These are phyloP conservation scores for Carassius auratus DNA, from an alignment of 2,113 vertebrate genomes.

Conservation along the genomic window DNA sequence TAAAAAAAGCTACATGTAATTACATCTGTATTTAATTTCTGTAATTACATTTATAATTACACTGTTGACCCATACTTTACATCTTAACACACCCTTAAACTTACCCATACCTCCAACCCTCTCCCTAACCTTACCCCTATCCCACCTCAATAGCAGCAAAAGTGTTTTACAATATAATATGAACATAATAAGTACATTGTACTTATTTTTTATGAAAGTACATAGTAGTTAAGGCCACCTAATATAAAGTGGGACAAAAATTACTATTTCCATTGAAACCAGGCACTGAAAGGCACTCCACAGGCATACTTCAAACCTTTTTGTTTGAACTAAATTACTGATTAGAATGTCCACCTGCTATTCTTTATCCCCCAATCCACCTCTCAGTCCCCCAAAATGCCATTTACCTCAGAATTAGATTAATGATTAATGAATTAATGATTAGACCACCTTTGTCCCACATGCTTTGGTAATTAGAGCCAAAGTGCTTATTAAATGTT, in stretches of 20 bases:
- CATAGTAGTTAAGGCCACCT: too few species aligned
- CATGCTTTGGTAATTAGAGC: constrained; percentile 47
- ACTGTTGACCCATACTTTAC: too few species aligned
- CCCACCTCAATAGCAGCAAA: too few species aligned
- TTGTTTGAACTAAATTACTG: background rate
- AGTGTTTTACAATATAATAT: too few species aligned
- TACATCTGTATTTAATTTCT: too few species aligned
- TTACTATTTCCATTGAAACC: background rate
- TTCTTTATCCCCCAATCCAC: constrained; percentile 22
- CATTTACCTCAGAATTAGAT: constrained; percentile 8
- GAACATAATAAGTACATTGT: too few species aligned
- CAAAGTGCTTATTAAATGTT: constrained; percentile 50
- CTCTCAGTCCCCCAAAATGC: background rate
- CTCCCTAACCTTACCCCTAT: too few species aligned
- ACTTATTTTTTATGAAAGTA: too few species aligned
- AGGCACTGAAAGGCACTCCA: background rate
- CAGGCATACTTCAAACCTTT: background rate
- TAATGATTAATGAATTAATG: constrained; percentile 19
- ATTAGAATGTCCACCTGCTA: background rate
- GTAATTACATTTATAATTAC: too few species aligned
- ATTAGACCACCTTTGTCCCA: constrained; percentile 44
- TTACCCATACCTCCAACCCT: too few species aligned
- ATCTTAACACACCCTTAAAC: too few species aligned
- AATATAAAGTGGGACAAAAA: background rate
- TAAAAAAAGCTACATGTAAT: too few species aligned